Base-by-base conservation (phyloP, 2,797 vertebrate species). In the Rhinoraja longicauda region DNA sequence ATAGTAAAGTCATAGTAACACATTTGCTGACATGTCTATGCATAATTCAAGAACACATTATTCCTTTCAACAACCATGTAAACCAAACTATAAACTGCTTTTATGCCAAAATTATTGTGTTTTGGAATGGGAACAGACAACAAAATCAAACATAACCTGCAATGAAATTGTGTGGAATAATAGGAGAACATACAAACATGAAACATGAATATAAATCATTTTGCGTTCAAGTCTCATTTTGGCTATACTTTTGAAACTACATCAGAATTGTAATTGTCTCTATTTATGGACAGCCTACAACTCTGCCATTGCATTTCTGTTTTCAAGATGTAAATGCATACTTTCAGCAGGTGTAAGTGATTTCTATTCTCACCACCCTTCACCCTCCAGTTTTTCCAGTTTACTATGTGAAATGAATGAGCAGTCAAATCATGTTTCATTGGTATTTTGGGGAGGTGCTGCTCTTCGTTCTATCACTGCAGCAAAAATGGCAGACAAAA, bases 81-180 rank as follows among this genome's bases (percentile, higher is more conserved):
- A 91, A 91, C 36, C 9, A 53, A 1, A 53, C 36, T 73, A 39
- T 91, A 91, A 91, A 73, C 90, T 91, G 90, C 39, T 91, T 91
- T 73, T 72, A 73, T 91, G 64, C 39, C 90, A 92, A 92, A 29
- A 92, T 19, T 73, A 92, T 72, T 92, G 70, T 73, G 67, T 92
- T 91, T 75, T 92, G 72, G 90, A 92, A 53, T 57, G 45, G 70
- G 24, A 53, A 92, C 72, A 73, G 70, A 92, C 90, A 92, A 72
- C 36, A 88, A 88, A 64, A 88, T 88, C 59, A 62, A 88, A 36
- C 59, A 88, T 7, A 8, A 67, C n/a, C 62, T 67, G 59, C 84
- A 67, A 12, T 62, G 84, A 67, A 88, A 88, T 53, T 59, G 53
- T 88, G 62, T 21, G 64, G 84, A 36, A 88, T 67, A 88, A 88